phyloP scores from a whole-genome alignment of 2,888 invertebrate species.

The Suillia variegata region DNA sequence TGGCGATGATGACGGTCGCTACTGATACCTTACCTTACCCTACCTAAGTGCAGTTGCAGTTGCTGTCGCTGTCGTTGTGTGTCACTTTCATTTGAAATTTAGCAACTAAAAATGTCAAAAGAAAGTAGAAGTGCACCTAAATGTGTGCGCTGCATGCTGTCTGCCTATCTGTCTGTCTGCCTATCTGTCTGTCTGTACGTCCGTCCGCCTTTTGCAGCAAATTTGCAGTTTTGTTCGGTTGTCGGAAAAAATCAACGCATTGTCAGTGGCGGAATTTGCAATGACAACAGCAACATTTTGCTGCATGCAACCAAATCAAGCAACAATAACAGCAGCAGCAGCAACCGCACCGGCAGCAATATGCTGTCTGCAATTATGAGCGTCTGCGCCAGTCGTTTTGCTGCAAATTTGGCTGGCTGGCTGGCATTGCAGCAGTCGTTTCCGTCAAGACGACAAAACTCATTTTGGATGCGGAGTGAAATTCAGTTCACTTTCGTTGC shows the following conservation, averaged over 20 bases:
- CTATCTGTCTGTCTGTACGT: no score
- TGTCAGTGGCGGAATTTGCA: slow-evolving; percentile 34
- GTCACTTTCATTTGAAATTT: slow-evolving; percentile 39
- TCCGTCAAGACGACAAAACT: neutral
- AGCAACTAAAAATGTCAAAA: slow-evolving; percentile 36
- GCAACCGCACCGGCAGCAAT: slow-evolving; percentile 29
- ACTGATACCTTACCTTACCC: neutral
- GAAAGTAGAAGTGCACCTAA: slow-evolving; percentile 43
- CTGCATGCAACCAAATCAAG: slow-evolving; percentile 27
- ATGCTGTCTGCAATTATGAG: slow-evolving; percentile 49
- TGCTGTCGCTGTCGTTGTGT: slow-evolving; percentile 30
- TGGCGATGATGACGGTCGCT: slow-evolving; percentile 8
- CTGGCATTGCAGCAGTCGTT: neutral
- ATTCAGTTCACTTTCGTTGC: slow-evolving; percentile 16
- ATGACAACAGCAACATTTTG: slow-evolving; percentile 16
- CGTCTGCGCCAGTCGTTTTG: slow-evolving; percentile 26
- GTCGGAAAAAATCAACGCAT: slow-evolving; percentile 54
- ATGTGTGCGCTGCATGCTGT: slow-evolving; percentile 18
- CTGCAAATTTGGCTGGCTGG: neutral
- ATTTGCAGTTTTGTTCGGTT: slow-evolving; percentile 31
- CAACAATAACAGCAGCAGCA: slow-evolving; percentile 21
- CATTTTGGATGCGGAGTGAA: slow-evolving; percentile 8
- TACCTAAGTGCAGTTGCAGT: neutral
- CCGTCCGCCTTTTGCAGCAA: slow-evolving; percentile 27
- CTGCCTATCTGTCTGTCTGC: no score